Conservation (phyloP, 2,113 vertebrate species). For the Panthera uncia region DNA sequence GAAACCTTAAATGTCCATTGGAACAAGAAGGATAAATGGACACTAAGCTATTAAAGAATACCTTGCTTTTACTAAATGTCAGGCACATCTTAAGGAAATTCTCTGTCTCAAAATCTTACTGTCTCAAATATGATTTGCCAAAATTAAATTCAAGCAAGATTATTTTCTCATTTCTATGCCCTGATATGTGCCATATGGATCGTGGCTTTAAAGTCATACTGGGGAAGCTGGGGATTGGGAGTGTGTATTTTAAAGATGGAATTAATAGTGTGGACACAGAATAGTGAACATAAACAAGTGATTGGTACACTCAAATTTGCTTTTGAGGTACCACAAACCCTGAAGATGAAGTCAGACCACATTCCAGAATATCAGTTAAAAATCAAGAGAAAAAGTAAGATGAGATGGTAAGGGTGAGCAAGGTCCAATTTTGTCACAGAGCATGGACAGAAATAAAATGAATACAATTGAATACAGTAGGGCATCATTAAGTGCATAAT, state of each 20-base stretch:
- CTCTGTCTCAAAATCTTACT: background rate
- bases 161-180: background rate
- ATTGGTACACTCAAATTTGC: background rate
- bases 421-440: background rate
- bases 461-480: background rate
- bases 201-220: background rate
- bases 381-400: background rate
- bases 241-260: background rate
- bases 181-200: background rate
- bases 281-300: background rate
- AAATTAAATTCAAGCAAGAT: background rate
- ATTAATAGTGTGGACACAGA: background rate
- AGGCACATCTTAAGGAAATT: background rate
- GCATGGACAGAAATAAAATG: background rate
- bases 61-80: background rate
- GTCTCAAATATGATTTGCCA: background rate
- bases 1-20: background rate
- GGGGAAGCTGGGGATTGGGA: background rate
- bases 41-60: background rate
- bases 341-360: background rate
- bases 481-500: background rate
- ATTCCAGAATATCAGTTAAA: background rate
- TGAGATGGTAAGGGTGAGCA: background rate
- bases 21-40: background rate
- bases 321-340: background rate